These are phyloP conservation scores for Thera britannica DNA, from an alignment of 2,888 invertebrate genomes.

Conservation along the genomic window DNA sequence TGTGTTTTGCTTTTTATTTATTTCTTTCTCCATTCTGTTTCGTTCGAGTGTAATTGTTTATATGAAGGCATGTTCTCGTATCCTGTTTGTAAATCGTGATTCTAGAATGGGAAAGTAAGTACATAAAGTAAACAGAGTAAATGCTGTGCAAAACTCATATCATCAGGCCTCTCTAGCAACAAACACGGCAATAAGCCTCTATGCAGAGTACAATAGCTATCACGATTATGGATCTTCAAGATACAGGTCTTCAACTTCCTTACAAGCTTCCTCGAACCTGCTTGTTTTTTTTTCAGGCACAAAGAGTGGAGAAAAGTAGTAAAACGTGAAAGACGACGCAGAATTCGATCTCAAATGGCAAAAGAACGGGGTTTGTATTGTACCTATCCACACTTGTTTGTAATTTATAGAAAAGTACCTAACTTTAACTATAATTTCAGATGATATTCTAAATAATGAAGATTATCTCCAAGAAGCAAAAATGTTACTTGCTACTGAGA, in stretches of 20 bases:
- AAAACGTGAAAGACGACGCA: constrained; percentile 89
- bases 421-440: constrained; percentile 20
- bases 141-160: too few relatives aligned
- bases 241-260: too few relatives aligned
- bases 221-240: too few relatives aligned
- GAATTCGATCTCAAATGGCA: constrained; percentile 86
- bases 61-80: too few relatives aligned
- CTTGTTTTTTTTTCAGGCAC: constrained; percentile 71
- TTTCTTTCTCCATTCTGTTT: too few relatives aligned
- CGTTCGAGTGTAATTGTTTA: too few relatives aligned
- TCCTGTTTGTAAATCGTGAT: background rate
- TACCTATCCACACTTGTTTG: background rate
- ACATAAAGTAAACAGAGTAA: background rate
- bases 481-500: constrained; percentile 78
- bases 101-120: constrained; percentile 9
- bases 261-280: too few relatives aligned
- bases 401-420: background rate
- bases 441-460: constrained; percentile 35
- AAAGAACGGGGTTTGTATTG: constrained; percentile 75
- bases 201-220: too few relatives aligned
- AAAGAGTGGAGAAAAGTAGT: constrained; percentile 89
- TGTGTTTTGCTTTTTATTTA: too few relatives aligned
- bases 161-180: too few relatives aligned
- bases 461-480: constrained; percentile 61
- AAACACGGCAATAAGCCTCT: too few relatives aligned